Conservation (phyloP, 2,888 invertebrate genomes). For the Tetragonula carbonaria region DNA sequence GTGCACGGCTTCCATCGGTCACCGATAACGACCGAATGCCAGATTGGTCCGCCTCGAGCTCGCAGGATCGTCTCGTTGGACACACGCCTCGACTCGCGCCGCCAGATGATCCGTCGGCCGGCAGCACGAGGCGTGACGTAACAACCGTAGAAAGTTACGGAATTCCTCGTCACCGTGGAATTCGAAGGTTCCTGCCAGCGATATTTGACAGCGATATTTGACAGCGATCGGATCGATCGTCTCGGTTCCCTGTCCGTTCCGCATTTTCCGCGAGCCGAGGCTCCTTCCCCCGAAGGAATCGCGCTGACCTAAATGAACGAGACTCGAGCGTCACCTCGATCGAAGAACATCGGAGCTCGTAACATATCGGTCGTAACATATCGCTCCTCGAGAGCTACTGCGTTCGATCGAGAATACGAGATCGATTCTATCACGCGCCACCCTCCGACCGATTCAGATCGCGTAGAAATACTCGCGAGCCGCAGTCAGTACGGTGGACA, state of each 20-base stretch:
- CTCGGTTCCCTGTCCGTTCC: neutral
- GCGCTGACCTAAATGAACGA: neutral
- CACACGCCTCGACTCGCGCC: conserved; percentile 4
- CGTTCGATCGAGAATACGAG: neutral
- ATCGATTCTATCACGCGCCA: neutral
- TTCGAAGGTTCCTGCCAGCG: neutral
- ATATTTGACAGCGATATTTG: too few species aligned
- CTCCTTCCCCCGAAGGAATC: too few species aligned
- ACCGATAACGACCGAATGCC: conserved; percentile 64
- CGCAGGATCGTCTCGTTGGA: conserved; percentile 48
- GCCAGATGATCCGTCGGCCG: conserved; percentile 23
- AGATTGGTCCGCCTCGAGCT: conserved; percentile 62
- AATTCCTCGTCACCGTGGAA: neutral
- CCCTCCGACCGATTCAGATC: neutral
- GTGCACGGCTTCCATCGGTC: conserved; percentile 60
- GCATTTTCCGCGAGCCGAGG: neutral
- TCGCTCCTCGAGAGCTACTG: too few species aligned
- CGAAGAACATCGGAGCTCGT: neutral
- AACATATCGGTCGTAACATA: too few species aligned
- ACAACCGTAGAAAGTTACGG: conserved; percentile 27
- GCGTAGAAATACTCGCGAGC: conserved; percentile 3
- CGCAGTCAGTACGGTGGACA: neutral
- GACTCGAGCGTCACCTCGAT: neutral
- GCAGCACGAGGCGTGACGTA: conserved; percentile 13
- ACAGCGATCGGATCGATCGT: too few species aligned